Evolutionary conservation across 2,113 vertebrate species (phyloP).

Genomic region (Hippocampus abdominalis): DNA sequence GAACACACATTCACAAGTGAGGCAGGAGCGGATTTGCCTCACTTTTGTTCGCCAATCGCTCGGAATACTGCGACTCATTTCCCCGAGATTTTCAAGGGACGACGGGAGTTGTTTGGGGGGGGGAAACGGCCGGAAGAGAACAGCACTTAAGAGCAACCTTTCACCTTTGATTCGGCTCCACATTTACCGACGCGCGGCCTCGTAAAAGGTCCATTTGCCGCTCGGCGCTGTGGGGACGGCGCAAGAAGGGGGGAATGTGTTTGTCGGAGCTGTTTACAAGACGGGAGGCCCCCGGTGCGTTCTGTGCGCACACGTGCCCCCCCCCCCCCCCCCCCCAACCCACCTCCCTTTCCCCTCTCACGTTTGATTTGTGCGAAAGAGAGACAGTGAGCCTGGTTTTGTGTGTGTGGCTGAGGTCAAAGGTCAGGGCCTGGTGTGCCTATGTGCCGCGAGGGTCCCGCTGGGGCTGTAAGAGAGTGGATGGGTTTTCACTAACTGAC

Average conservation of each 20-base stretch:
- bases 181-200: constrained; percentile 25
- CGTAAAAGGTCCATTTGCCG: constrained; percentile 67
- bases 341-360: not conserved
- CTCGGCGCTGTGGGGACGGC: constrained; percentile 21
- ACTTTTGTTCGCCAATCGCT: not conserved
- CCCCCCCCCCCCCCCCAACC: too few species aligned
- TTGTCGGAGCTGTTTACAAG: constrained; percentile 70
- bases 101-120: constrained; percentile 7
- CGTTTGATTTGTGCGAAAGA: constrained; percentile 62
- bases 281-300: constrained; percentile 20
- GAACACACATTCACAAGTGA: constrained; percentile 9
- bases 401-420: constrained; percentile 51
- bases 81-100: not conserved
- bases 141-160: constrained; percentile 31
- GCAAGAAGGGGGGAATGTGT: constrained; percentile 42
- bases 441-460: constrained; percentile 60
- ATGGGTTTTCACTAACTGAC: constrained; percentile 15
- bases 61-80: not conserved
- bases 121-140: not conserved
- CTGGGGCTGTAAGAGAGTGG: constrained; percentile 50
- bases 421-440: constrained; percentile 72
- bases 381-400: constrained; percentile 55
- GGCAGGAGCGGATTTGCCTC: not conserved
- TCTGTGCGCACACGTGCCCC: not conserved
- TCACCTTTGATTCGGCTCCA: constrained; percentile 29